These are phyloP conservation scores for Python bivittatus DNA, from an alignment of 2,113 vertebrate genomes.

Conservation along the genomic window DNA sequence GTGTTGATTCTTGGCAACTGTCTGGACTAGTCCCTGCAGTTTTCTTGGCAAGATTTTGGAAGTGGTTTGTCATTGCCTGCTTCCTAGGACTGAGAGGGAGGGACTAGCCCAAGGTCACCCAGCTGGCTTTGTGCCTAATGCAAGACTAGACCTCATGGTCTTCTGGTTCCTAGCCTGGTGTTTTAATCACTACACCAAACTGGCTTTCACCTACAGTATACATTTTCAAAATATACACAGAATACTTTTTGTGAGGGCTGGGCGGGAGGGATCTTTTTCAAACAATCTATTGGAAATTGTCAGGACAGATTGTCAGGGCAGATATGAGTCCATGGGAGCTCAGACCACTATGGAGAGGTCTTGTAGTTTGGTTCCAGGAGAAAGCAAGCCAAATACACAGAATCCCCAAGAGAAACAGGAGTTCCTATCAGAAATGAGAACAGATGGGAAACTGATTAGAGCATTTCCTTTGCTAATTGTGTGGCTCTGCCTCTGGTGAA, in stretches of 20 bases:
- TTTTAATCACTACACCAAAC: neutral
- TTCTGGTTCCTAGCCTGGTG: neutral
- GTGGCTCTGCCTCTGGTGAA: conserved; percentile 33
- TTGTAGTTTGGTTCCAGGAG: conserved; percentile 29
- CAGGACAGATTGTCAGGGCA: neutral
- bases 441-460: conserved; percentile 26
- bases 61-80: neutral
- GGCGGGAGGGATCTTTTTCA: neutral
- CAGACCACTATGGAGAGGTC: neutral
- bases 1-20: neutral
- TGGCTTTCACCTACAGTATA: neutral
- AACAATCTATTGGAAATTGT: neutral
- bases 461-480: conserved; percentile 38
- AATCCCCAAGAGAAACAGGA: conserved; percentile 37
- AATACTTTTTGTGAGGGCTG: neutral
- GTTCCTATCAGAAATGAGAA: conserved; percentile 32
- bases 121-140: neutral
- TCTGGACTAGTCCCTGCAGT: neutral
- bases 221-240: neutral
- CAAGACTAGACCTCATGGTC: neutral
- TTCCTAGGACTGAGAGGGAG: neutral
- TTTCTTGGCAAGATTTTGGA: neutral
- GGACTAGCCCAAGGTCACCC: neutral
- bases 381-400: conserved; percentile 29
- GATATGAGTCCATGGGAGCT: neutral